These are phyloP conservation scores for Desmophyllum pertusum DNA, from an alignment of 92 coral and sea anemone species.

Conservation along the genomic window DNA sequence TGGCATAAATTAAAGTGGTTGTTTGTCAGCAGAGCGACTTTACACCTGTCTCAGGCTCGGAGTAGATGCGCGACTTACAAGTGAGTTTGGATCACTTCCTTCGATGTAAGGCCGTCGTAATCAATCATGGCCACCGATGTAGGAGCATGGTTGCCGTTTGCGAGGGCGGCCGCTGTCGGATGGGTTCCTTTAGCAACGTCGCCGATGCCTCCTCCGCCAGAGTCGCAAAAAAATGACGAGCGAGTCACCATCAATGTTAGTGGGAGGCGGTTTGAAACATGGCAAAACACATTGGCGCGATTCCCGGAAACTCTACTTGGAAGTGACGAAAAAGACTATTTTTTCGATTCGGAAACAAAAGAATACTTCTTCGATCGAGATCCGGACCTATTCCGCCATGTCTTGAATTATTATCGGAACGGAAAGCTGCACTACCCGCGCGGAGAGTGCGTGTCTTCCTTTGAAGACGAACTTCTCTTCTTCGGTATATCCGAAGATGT, in stretches of 20 bases:
- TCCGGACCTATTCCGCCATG: conserved; percentile 95
- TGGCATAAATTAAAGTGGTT: conserved; percentile 75
- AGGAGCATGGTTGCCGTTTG: conserved; percentile 99
- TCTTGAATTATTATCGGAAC: conserved; percentile 95
- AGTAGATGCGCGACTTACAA: conserved; percentile 44
- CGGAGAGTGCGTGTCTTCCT: conserved; percentile 89
- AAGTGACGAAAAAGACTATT: conserved; percentile 97
- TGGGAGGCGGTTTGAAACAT: conserved; percentile 99
- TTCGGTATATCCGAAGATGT: conserved; percentile 98
- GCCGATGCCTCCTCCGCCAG: conserved; percentile 99
- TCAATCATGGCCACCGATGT: conserved; percentile 98
- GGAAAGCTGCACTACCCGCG: conserved; percentile 98
- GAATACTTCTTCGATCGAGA: conserved; percentile 98
- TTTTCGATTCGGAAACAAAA: conserved; percentile 94
- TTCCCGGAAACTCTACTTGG: conserved; percentile 99
- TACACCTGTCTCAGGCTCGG: conserved; percentile 62
- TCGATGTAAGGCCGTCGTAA: conserved; percentile 48
- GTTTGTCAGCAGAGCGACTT: conserved; percentile 40
- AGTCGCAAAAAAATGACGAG: conserved; percentile 88
- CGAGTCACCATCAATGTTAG: conserved; percentile 97
- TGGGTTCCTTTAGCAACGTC: conserved; percentile 99
- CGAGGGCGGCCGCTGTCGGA: conserved; percentile 99
- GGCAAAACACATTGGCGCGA: conserved; percentile 98
- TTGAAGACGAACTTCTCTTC: conserved; percentile 95
- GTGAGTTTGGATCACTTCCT: conserved; percentile 30